Evolutionary conservation across 2,113 vertebrate genomes (phyloP).

Genomic region (Amphiprion percula): DNA sequence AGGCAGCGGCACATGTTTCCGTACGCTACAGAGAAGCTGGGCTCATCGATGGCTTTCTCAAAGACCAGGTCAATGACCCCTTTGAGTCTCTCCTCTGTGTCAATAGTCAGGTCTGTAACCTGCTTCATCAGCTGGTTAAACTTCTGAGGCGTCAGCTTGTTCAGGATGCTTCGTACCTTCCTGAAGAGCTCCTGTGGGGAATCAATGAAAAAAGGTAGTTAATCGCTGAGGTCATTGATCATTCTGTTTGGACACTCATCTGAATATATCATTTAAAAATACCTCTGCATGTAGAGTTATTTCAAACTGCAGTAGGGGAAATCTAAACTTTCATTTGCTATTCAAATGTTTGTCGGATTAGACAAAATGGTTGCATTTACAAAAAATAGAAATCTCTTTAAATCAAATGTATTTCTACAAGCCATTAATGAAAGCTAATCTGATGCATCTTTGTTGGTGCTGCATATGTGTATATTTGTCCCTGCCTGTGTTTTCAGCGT

Average conservation of each 20-base stretch:
- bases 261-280: too few species aligned
- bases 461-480: neutral
- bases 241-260: neutral
- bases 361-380: too few species aligned
- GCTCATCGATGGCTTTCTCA: slow-evolving; percentile 97
- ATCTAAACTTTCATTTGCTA: neutral
- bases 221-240: neutral
- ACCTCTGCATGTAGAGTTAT: neutral
- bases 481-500: slow-evolving; percentile 89
- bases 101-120: slow-evolving; percentile 95
- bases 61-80: slow-evolving; percentile 99
- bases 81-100: slow-evolving; percentile 96
- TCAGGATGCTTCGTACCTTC: slow-evolving; percentile 97
- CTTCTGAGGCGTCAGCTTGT: slow-evolving; percentile 98
- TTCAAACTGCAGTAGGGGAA: neutral
- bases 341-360: too few species aligned
- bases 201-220: neutral
- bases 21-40: slow-evolving; percentile 96
- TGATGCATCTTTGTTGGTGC: neutral
- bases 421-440: neutral
- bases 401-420: neutral
- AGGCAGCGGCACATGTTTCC: slow-evolving; percentile 98
- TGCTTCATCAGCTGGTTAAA: slow-evolving; percentile 99
- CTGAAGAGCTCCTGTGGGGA: slow-evolving; percentile 92
- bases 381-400: too few species aligned